Evolutionary conservation across 1,140 invertebrate genomes (phyloP), one percentile per base, ranked within the genome.

Genomic region (Halesus radiatus): DNA sequence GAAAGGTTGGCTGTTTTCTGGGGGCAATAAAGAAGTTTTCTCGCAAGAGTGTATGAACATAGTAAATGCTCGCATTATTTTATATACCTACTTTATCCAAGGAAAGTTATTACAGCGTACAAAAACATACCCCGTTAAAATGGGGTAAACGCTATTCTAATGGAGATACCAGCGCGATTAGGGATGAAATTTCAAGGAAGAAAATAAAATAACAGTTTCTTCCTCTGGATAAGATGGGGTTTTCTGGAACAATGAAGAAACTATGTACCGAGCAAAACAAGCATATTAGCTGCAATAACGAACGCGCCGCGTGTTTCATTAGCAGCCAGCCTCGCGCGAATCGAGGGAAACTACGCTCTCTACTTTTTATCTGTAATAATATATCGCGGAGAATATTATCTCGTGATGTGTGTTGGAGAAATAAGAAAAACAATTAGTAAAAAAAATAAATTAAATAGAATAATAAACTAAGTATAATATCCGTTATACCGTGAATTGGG

Each of bases 111-210:
- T 66, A 26, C 10, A 66, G n/a, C 8, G 13, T 7, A n/a, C 23
- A 66, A 64, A 68, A 68, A 68, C 37, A 50, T 13, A 50, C 18
- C 29, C n/a, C 8, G 10, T 50, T 23, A 70, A 45, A 70, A 20
- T 2, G 20, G 66, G 66, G 37, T 66, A 77, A 77, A 77, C 37
- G 26, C 37, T 53, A 37, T 64, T 52, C 22, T 64, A 77, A 77
- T 66, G 75, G n/a, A 66, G 75, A 53, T 66, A 18, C 75, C n/a
- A 45, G 56, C 16, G 32, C 50, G 60, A 77, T 77, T 64, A 77
- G 37, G 32, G 54, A 62, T 60, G 74, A 76, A 75, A 58, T 45
- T 72, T 15, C 32, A 32, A 10, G 20, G 23, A 66, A 66, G 22
- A 66, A 66, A 32, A 66, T 29, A 66, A 66, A 66, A 64, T 64